phyloP scores from a whole-genome alignment of 2,888 invertebrate genomes.

The Noctua comes region DNA sequence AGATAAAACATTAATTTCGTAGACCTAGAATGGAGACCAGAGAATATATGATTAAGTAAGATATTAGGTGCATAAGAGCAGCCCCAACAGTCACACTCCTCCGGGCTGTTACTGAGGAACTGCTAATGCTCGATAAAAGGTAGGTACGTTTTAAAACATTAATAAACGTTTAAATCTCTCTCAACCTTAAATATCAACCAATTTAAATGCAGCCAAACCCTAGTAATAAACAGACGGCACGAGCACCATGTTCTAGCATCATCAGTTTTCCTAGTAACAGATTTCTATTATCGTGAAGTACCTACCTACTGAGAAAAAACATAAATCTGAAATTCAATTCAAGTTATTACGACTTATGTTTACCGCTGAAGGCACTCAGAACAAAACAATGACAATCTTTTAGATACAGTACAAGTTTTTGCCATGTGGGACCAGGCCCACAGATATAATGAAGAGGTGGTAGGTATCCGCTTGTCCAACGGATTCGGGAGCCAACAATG shows the following conservation, averaged over 20 bases:
- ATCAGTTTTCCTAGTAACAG: slow-evolving; percentile 36
- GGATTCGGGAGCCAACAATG: slow-evolving; percentile 44
- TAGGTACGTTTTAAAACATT: not conserved
- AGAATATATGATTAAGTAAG: no score
- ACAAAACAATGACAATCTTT: slow-evolving; percentile 46
- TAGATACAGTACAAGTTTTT: slow-evolving; percentile 47
- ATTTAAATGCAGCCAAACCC: slow-evolving; percentile 17
- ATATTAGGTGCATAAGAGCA: no score
- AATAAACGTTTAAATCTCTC: not conserved
- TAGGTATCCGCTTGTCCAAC: slow-evolving; percentile 57
- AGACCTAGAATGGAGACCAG: not conserved
- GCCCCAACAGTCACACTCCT: no score
- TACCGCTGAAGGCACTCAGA: slow-evolving; percentile 8
- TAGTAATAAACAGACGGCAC: not conserved
- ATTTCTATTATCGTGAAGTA: slow-evolving; percentile 25
- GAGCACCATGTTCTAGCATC: not conserved
- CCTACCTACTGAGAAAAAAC: slow-evolving; percentile 32
- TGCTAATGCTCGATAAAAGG: not conserved
- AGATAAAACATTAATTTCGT: slow-evolving; percentile 39
- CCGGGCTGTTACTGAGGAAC: no score
- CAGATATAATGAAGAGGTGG: slow-evolving; percentile 45
- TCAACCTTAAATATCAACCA: not conserved
- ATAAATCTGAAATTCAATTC: slow-evolving; percentile 51
- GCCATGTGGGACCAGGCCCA: slow-evolving; percentile 49
- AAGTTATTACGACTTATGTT: slow-evolving; percentile 37